phyloP scores from a whole-genome alignment of 92 coral and sea anemone genomes.

The Plumapathes pennacea region DNA sequence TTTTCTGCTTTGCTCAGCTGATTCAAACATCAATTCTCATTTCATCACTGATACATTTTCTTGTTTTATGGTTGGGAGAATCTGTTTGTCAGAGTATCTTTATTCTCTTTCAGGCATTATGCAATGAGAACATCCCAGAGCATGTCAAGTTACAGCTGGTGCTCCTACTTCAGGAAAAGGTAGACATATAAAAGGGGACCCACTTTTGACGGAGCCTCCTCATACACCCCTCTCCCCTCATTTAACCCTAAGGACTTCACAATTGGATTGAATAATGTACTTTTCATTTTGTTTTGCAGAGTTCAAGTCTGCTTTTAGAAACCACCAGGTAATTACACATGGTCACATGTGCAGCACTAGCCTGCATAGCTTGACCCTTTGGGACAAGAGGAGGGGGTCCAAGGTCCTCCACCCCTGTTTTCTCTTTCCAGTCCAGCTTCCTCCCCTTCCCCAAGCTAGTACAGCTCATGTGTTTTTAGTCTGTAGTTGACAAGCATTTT shows the following conservation, averaged over 20 bases:
- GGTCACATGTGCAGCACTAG: not conserved
- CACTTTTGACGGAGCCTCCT: no score
- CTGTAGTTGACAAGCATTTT: not conserved
- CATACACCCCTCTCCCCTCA: no score
- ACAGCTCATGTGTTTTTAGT: not conserved
- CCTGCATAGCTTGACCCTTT: no score
- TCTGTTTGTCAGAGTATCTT: not conserved
- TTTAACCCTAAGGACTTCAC: not conserved
- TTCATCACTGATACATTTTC: not conserved
- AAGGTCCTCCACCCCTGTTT: no score
- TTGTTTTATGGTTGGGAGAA: not conserved
- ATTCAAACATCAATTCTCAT: not conserved
- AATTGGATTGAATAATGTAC: not conserved
- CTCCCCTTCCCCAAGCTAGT: no score
- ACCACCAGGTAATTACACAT: constrained; percentile 37
- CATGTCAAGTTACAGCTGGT: constrained; percentile 77
- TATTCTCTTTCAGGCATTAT: constrained; percentile 50
- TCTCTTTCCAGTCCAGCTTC: no score
- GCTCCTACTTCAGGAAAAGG: constrained; percentile 89
- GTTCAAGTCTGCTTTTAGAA: constrained; percentile 43
- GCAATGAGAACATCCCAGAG: constrained; percentile 77
- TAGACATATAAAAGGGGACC: constrained; percentile 1
- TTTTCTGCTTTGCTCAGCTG: not conserved
- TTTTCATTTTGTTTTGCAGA: constrained; percentile 10
- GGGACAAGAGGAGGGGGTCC: no score